Conservation (phyloP, 92 coral and sea anemone species). For the Porites evermanni region DNA sequence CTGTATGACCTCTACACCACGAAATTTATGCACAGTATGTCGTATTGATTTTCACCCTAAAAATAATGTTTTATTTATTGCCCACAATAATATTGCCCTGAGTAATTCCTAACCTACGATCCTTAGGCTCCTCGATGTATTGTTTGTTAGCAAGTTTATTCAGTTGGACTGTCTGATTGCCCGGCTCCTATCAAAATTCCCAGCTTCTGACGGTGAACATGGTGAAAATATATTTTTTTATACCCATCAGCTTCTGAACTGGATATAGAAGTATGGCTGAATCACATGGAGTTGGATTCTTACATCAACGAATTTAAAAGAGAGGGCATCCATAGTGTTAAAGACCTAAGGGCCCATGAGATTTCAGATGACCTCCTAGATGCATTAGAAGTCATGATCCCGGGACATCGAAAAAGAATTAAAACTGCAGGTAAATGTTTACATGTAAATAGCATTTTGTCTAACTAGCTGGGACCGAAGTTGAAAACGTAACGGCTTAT, state of each 20-base stretch:
- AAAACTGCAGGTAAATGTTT: slow-evolving; percentile 66
- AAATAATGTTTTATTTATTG: too few species aligned
- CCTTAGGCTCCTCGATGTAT: too few species aligned
- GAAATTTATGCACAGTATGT: not conserved
- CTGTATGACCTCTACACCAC: not conserved
- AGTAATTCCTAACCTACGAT: too few species aligned
- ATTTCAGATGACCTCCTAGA: slow-evolving; percentile 63
- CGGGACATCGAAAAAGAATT: slow-evolving; percentile 84
- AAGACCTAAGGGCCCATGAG: slow-evolving; percentile 38
- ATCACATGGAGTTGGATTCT: slow-evolving; percentile 29
- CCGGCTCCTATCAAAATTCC: not conserved
- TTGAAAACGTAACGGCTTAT: not conserved
- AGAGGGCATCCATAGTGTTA: slow-evolving; percentile 51
- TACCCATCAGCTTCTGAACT: slow-evolving; percentile 42
- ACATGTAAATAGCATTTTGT: not conserved
- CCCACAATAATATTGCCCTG: too few species aligned
- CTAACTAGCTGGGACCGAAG: not conserved
- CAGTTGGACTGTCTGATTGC: too few species aligned
- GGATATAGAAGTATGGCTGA: slow-evolving; percentile 55
- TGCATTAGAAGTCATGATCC: slow-evolving; percentile 64
- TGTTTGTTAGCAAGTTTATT: too few species aligned
- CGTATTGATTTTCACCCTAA: too few species aligned
- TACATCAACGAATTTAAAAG: slow-evolving; percentile 37
- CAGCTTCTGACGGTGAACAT: not conserved
- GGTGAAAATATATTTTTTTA: not conserved